Evolutionary conservation across 1,140 invertebrate species (phyloP).

Genomic region (Drosophila jambulina): DNA sequence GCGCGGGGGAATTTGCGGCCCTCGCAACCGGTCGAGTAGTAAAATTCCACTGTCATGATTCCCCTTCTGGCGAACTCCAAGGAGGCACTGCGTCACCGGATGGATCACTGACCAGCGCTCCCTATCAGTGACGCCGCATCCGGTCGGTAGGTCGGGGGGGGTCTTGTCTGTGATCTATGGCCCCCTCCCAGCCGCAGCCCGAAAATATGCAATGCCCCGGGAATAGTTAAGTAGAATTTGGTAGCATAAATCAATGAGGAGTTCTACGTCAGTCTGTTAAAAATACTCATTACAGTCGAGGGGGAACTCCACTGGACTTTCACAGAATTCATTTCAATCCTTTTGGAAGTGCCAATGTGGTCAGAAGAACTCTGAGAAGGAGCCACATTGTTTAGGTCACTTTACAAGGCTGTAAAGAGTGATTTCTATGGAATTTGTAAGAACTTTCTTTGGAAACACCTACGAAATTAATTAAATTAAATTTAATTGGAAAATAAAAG

Average conservation of each 20-base stretch:
- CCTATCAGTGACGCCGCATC: constrained; percentile 37
- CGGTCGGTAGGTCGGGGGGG: constrained; percentile 1
- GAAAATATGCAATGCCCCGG: constrained; percentile 19
- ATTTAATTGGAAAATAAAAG: no score
- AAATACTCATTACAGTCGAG: neutral
- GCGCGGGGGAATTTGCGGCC: constrained; percentile 39
- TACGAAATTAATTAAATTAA: no score
- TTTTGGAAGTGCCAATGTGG: neutral
- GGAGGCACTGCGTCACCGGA: constrained; percentile 37
- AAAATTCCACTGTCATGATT: constrained; percentile 60
- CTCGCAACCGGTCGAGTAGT: constrained; percentile 1
- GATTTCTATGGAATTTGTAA: neutral
- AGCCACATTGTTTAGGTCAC: no score
- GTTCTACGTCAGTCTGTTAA: neutral
- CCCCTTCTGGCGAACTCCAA: constrained; percentile 16
- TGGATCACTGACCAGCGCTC: constrained; percentile 52
- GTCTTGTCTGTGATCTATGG: neutral
- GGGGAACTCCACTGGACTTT: neutral
- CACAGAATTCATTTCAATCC: neutral
- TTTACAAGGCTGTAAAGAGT: neutral
- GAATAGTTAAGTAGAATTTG: neutral
- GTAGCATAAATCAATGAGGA: constrained; percentile 6
- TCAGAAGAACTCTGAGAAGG: neutral
- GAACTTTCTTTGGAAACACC: neutral
- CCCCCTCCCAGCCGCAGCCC: constrained; percentile 1